Base-by-base conservation (phyloP, 2,888 invertebrate genomes). In the Erebia aethiops region DNA sequence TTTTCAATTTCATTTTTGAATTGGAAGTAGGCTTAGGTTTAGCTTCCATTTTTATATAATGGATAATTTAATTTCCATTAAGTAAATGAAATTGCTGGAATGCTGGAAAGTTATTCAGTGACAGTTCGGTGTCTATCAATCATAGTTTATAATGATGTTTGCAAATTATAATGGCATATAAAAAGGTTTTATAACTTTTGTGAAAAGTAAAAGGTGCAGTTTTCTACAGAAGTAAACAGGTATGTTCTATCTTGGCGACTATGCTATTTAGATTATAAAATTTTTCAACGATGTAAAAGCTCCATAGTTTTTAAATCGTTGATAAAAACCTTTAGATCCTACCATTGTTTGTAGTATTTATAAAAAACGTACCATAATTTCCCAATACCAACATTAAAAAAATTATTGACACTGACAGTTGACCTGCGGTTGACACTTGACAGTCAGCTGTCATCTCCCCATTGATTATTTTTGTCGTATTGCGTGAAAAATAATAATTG, bases 1-100 rank as follows among this genome's bases (percentile, higher is more conserved):
- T 51, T 74, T 83, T 87, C 0, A 82, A 80, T 69, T 78, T 81
- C 8, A 80, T 58, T 77, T 83, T 84, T 10, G 71, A 72, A n/a
- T 76, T 71, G 1, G 83, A 80, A 57, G 70, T 10, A 2, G 18
- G 9, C 76, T 79, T 82, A 68, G 77, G 82, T 66, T 76, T 77
- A 77, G 82, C 84, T 65, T 84, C 82, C 84, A 87, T 85, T 76
- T 79, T 81, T 57, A 26, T 1, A 21, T 21, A 56, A 49, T 60
- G 21, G 35, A 35, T 35, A 61, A 69, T 13, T 61, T 21, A 43
- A 64, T 16, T 35, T 60, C 26, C 14, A 56, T 43, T 51, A 41
- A 11, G 9, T 43, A 43, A 0, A 43, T 18, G 57, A 21, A 43
- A 41, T 26, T 35, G 58, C n/a, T n/a, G 43, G 13, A 26, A 13